Evolutionary conservation across 2,113 vertebrate genomes (phyloP).

Genomic region (Rhinogobius similis): DNA sequence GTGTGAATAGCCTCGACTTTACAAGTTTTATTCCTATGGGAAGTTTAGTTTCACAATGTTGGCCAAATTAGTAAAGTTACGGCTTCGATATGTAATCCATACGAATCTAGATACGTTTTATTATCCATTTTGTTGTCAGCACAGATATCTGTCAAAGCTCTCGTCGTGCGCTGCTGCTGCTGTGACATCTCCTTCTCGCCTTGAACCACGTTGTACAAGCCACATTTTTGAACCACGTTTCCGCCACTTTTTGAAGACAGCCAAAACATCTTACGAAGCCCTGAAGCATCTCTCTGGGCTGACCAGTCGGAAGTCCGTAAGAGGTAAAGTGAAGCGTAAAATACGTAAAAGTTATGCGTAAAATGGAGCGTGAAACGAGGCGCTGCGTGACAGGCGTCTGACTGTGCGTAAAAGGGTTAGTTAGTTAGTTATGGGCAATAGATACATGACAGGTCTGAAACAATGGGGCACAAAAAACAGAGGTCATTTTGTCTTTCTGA

Average conservation of each 20-base stretch:
- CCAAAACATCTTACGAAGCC: background rate
- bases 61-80: slow-evolving; percentile 13
- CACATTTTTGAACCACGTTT: background rate
- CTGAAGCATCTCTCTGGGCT: background rate
- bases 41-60: slow-evolving; percentile 27
- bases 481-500: background rate
- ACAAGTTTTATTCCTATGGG: background rate
- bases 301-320: slow-evolving; percentile 12
- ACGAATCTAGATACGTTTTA: slow-evolving; percentile 4
- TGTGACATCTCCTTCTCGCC: background rate
- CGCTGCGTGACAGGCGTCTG: background rate
- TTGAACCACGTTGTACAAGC: background rate
- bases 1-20: background rate
- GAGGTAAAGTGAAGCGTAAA: slow-evolving; percentile 46
- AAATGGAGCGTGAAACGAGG: background rate
- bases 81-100: background rate
- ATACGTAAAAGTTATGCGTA: background rate
- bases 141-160: background rate
- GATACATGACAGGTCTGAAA: background rate
- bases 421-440: background rate
- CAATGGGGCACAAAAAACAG: background rate
- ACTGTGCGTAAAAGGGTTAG: background rate
- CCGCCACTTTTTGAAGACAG: background rate
- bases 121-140: background rate
- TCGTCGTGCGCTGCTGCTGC: too few species aligned